phyloP scores from a whole-genome alignment of 2,888 invertebrate species.

The Trichopoda pennipes region DNA sequence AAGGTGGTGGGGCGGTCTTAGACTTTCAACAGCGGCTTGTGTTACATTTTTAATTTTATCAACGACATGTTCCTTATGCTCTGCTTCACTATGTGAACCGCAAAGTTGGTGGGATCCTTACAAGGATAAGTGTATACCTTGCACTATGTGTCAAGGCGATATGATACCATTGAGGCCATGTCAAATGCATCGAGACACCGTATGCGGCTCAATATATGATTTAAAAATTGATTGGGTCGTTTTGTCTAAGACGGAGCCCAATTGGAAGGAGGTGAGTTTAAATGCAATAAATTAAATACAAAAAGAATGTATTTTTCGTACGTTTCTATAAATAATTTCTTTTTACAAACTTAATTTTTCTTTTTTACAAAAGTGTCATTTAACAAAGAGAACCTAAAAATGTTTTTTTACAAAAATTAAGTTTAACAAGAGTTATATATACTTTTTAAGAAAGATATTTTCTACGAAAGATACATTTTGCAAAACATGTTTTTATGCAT shows the following conservation, averaged over 20 bases:
- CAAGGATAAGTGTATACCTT: conserved; percentile 85
- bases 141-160: conserved; percentile 86
- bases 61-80: conserved; percentile 78
- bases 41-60: conserved; percentile 74
- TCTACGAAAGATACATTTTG: too few species aligned
- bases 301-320: too few species aligned
- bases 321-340: too few species aligned
- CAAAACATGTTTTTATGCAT: too few species aligned
- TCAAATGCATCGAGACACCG: conserved; percentile 87
- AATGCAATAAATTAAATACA: too few species aligned
- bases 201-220: conserved; percentile 87
- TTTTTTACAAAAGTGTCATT: background rate
- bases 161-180: conserved; percentile 87
- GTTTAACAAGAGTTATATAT: background rate
- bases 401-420: background rate
- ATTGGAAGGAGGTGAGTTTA: conserved; percentile 79
- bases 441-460: background rate
- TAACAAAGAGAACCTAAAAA: background rate
- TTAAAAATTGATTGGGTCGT: conserved; percentile 85
- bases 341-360: too few species aligned
- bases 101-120: conserved; percentile 87
- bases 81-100: conserved; percentile 82
- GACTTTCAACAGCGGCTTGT: conserved; percentile 69
- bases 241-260: conserved; percentile 81
- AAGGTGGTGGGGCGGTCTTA: conserved; percentile 38